Evolutionary conservation across 2,113 vertebrate genomes (phyloP).

Genomic region (Albula glossodonta): DNA sequence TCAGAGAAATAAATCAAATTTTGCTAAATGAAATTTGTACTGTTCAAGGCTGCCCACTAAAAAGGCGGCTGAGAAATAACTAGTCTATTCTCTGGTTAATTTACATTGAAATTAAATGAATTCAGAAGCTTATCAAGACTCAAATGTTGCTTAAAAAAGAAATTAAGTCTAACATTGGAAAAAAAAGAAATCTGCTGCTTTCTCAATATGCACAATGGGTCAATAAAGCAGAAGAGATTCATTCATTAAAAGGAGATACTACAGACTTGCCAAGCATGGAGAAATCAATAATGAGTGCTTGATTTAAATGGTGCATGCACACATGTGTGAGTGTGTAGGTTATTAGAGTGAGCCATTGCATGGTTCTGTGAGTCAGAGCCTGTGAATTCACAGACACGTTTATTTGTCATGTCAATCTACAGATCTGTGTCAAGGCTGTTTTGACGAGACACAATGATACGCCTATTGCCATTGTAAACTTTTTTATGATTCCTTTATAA

Average conservation of each 20-base stretch:
- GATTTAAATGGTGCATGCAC: slow-evolving; percentile 26
- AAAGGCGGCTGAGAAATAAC: slow-evolving; percentile 21
- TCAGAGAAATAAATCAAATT: slow-evolving; percentile 62
- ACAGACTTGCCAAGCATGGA: slow-evolving; percentile 48
- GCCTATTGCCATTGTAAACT: background rate
- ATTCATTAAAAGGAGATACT: slow-evolving; percentile 61
- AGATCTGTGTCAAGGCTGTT: background rate
- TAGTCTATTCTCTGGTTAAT: slow-evolving; percentile 66
- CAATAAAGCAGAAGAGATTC: slow-evolving; percentile 58
- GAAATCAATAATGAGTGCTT: slow-evolving; percentile 55
- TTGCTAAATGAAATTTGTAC: slow-evolving; percentile 52
- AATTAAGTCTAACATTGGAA: slow-evolving; percentile 30
- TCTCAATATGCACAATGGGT: slow-evolving; percentile 35
- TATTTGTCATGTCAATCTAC: background rate
- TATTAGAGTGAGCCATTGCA: background rate
- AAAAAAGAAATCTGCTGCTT: background rate
- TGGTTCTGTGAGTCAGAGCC: too few relatives aligned
- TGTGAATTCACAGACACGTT: background rate
- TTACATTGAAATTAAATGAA: slow-evolving; percentile 70
- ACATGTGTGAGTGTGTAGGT: slow-evolving; percentile 33
- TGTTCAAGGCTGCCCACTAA: slow-evolving; percentile 25
- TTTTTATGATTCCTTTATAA: background rate
- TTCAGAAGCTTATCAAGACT: slow-evolving; percentile 61
- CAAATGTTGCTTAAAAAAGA: slow-evolving; percentile 34
- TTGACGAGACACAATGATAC: background rate